A percentile compares a stretch with the other conserved stretches of the same genome.
phyloP scores from a whole-genome alignment of 2,113 vertebrate species.

The Microcebus murinus region DNA sequence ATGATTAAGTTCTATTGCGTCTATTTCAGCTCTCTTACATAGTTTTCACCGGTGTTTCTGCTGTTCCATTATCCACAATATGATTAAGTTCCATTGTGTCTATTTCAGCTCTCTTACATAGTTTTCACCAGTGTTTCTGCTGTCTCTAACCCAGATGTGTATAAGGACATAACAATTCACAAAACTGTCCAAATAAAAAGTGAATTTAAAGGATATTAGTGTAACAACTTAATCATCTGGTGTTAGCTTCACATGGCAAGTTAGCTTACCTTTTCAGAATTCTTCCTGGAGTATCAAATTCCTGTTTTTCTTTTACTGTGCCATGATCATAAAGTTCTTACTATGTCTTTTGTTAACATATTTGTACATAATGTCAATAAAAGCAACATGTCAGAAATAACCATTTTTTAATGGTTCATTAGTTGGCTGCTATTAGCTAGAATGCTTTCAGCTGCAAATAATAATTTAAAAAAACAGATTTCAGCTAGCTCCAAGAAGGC shows the following conservation, averaged over 20 bases:
- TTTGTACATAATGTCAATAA: slow-evolving; percentile 23
- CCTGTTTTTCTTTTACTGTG: slow-evolving; percentile 34
- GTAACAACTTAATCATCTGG: background rate
- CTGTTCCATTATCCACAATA: background rate
- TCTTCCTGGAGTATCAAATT: background rate
- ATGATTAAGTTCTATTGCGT: slow-evolving; percentile 35
- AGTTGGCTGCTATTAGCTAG: background rate
- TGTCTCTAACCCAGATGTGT: background rate
- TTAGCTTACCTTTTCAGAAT: background rate
- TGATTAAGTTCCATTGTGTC: slow-evolving; percentile 33
- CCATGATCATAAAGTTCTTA: background rate
- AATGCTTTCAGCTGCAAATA: slow-evolving; percentile 4
- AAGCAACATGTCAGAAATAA: background rate
- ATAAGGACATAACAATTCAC: background rate
- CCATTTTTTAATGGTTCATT: slow-evolving; percentile 29
- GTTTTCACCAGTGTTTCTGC: background rate
- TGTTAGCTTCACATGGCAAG: background rate
- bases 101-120: background rate
- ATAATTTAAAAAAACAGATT: background rate
- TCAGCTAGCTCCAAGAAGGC: background rate
- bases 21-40: background rate
- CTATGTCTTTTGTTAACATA: background rate
- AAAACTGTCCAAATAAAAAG: background rate
- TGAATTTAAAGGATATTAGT: slow-evolving; percentile 14
- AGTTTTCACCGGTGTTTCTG: background rate